Conservation (phyloP, 2,888 invertebrate genomes). For the Coecobrya sp. region DNA sequence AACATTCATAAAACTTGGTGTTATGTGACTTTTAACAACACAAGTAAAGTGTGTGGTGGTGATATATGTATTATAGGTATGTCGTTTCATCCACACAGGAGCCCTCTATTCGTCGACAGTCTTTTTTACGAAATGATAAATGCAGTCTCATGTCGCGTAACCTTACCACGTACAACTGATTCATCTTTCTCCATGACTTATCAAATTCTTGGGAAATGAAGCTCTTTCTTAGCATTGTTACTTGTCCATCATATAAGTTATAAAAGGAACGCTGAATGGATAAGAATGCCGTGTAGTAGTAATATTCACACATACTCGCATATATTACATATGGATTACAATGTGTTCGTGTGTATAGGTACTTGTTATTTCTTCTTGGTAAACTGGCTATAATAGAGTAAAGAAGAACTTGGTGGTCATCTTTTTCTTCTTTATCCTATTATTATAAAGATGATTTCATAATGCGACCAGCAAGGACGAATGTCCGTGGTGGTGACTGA, state of each 20-base stretch:
- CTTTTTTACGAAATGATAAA: conserved; percentile 71
- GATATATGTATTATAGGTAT: conserved; percentile 24
- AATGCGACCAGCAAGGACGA: neutral
- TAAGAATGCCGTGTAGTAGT: neutral
- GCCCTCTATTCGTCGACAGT: neutral
- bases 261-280: neutral
- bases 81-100: neutral
- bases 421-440: neutral
- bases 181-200: conserved; percentile 75
- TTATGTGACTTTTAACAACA: conserved; percentile 30
- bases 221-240: conserved; percentile 34
- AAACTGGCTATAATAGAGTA: neutral
- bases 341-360: neutral
- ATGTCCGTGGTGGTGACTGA: neutral
- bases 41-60: no score
- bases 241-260: conserved; percentile 13
- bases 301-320: neutral
- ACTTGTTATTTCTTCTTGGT: neutral
- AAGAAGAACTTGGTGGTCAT: conserved; percentile 45
- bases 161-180: conserved; percentile 74
- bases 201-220: conserved; percentile 49
- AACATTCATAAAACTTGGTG: neutral
- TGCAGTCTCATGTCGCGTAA: conserved; percentile 63
- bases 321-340: neutral
- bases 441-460: conserved; percentile 45